Evolutionary conservation across 2,797 vertebrate genomes (phyloP).

Genomic region (Diplodus puntazzo): DNA sequence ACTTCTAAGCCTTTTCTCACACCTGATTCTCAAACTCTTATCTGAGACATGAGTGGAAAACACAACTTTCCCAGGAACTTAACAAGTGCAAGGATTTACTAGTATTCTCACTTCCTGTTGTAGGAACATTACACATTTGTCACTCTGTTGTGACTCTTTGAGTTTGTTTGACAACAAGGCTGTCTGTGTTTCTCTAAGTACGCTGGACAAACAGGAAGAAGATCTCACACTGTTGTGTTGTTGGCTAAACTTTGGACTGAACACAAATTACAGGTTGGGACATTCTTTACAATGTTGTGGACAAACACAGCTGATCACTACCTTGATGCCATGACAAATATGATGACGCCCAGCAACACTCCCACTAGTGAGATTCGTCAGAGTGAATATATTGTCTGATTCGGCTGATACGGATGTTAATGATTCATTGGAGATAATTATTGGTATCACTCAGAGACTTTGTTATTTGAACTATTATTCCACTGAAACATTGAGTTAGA

Average conservation of each 20-base stretch:
- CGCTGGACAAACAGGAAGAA: slow-evolving; percentile 43
- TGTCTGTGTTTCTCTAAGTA: slow-evolving; percentile 16
- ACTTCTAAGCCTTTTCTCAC: slow-evolving; percentile 9
- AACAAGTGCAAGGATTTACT: slow-evolving; percentile 17
- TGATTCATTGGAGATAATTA: neutral
- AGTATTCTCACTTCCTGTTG: slow-evolving; percentile 31
- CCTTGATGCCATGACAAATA: slow-evolving; percentile 2
- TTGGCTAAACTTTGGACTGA: slow-evolving; percentile 23
- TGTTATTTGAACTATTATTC: neutral
- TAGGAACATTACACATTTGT: slow-evolving; percentile 16
- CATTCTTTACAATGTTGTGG: slow-evolving; percentile 19
- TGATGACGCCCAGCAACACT: neutral
- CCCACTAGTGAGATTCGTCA: neutral
- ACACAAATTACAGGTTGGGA: slow-evolving; percentile 34
- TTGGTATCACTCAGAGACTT: neutral
- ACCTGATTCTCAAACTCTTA: slow-evolving; percentile 21
- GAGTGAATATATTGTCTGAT: neutral
- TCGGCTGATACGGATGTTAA: slow-evolving; percentile 11
- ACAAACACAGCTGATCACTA: slow-evolving; percentile 24
- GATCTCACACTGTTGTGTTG: slow-evolving; percentile 53
- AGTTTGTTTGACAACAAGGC: slow-evolving; percentile 56
- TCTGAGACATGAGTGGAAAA: slow-evolving; percentile 40
- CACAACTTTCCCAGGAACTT: slow-evolving; percentile 49
- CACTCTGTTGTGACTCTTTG: slow-evolving; percentile 46
- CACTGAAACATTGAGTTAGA: neutral